Evolutionary conservation across 2,113 vertebrate species (phyloP), one percentile per base, ranked within the genome.

Genomic region (Xyrauchen texanus): DNA sequence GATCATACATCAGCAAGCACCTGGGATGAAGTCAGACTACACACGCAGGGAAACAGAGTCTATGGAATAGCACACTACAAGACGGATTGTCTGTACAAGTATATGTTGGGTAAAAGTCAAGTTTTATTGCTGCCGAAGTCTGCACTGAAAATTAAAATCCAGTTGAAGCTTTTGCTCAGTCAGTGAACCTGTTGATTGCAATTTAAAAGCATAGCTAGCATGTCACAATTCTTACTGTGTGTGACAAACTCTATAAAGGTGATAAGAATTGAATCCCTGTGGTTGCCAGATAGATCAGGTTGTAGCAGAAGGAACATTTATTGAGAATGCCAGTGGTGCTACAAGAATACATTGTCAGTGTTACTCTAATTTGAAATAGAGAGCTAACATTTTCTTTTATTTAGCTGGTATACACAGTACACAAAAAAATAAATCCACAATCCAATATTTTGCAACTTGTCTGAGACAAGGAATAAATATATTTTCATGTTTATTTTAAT

Each of bases 161-260:
- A 6, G 11, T 6, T 58, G 5, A 7, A 58, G 13, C 2, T 58
- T 13, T 34, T 7, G 3, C 11, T 69, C 53, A 9, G 8, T 68
- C 82, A 65, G 77, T 81, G 71, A 79, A 72, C 52, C 53, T 83
- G 84, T 15, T 73, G 85, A 88, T 86, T 86, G 57, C 21, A 15
- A 84, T 80, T 71, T 52, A 68, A 86, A 84, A 45, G 58, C 76
- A 76, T 53, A 16, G 44, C 16, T 62, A 16, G 44, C 9, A 55
- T 13, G 78, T 53, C 51, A 53, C 51, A 57, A 51, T n/a, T 68
- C 82, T 77, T 76, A 83, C 62, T 81, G 79, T 53, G 8, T 53
- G 47, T 49, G 47, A 6, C 5, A 8, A 49, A 82, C 74, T 42
- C 78, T 83, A 79, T 79, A 60, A 68, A 61, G 42, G 51, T 16